Conservation (phyloP, 2,797 vertebrate genomes). For the Macropus fuliginosus region DNA sequence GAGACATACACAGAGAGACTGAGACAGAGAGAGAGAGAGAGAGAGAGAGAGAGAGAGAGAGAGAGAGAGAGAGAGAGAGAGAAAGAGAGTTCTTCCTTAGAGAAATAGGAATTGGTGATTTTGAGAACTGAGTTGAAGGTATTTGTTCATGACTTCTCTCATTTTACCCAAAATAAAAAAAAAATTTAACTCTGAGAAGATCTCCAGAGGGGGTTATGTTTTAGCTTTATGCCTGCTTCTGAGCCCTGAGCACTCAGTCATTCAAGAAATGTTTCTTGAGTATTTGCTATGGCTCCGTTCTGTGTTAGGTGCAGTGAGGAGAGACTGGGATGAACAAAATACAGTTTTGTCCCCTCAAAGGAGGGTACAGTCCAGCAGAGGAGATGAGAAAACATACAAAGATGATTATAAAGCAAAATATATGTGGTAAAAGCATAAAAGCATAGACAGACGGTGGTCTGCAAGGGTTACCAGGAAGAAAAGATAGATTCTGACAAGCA, state of each 20-base stretch:
- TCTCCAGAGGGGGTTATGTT: background rate
- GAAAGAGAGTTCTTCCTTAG: background rate
- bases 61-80: background rate
- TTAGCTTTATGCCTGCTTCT: background rate
- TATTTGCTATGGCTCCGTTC: background rate
- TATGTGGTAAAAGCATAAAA: background rate
- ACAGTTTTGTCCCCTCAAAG: slow-evolving; percentile 9
- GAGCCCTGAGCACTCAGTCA: background rate
- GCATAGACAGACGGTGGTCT: background rate
- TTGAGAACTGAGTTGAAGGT: background rate
- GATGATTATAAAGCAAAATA: background rate
- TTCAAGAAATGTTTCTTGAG: slow-evolving; percentile 27
- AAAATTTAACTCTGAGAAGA: slow-evolving; percentile 29
- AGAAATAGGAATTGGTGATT: slow-evolving; percentile 3
- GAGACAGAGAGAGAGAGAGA: background rate
- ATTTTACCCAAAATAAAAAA: slow-evolving; percentile 12
- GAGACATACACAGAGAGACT: slow-evolving; percentile 19
- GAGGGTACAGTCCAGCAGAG: slow-evolving; percentile 5
- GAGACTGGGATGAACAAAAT: background rate
- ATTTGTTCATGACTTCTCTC: background rate
- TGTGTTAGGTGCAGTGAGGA: background rate
- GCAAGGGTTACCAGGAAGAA: background rate
- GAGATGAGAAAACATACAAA: background rate
- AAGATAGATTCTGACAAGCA: background rate
- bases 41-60: background rate